Conservation (phyloP, 2,797 vertebrate species). For the Silurus aristotelis region DNA sequence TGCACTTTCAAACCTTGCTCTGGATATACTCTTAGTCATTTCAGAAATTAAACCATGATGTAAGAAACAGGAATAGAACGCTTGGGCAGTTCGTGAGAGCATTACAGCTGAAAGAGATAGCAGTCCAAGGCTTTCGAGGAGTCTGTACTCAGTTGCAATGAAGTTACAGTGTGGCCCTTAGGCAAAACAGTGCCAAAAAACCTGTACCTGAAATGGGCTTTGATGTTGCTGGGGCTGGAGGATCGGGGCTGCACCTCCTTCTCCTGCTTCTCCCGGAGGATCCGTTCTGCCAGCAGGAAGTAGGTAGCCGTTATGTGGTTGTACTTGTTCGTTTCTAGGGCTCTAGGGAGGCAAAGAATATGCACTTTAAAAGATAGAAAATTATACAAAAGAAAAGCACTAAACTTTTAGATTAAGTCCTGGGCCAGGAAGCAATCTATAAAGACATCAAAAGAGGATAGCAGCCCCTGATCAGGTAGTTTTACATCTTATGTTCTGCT, state of each 20-base stretch:
- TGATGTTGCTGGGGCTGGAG: conserved; percentile 95
- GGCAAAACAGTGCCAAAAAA: not conserved
- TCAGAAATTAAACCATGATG: not conserved
- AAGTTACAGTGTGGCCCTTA: not conserved
- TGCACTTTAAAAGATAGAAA: conserved; percentile 1
- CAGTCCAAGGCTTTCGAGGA: not conserved
- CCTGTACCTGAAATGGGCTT: conserved; percentile 93
- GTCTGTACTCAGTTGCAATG: not conserved
- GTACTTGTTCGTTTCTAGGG: conserved; percentile 97
- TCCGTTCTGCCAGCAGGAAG: conserved; percentile 94
- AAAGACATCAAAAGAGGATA: not conserved
- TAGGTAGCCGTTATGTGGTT: conserved; percentile 99
- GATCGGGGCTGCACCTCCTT: conserved; percentile 93
- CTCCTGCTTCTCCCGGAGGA: conserved; percentile 95
- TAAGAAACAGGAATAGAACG: not conserved
- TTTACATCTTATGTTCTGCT: conserved; percentile 22
- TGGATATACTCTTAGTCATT: not conserved
- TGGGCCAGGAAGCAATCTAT: not conserved
- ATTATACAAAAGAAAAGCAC: conserved; percentile 5
- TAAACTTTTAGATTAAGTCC: conserved; percentile 1
- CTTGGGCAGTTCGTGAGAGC: not conserved
- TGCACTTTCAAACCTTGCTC: not conserved
- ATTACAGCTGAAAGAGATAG: not conserved
- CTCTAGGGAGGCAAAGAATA: conserved; percentile 72
- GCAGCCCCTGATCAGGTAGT: not conserved